These are phyloP conservation scores for Discoglossus pictus DNA, from an alignment of 2,797 vertebrate genomes.

Conservation along the genomic window DNA sequence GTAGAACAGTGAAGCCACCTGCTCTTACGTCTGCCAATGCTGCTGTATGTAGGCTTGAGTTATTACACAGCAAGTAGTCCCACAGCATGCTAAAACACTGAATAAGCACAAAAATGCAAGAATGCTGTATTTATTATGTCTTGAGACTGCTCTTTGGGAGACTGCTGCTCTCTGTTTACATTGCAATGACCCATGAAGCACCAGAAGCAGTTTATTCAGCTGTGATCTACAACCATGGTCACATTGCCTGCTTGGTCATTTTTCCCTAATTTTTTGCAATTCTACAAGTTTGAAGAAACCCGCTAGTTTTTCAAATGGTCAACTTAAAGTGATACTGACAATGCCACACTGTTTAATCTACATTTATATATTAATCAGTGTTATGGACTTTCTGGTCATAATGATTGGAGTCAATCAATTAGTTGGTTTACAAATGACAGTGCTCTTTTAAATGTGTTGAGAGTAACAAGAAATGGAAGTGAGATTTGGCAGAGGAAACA, in stretches of 20 bases:
- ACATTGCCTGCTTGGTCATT: not conserved
- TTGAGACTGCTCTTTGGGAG: slow-evolving; percentile 56
- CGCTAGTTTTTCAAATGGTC: too few relatives aligned
- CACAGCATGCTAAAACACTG: slow-evolving; percentile 52
- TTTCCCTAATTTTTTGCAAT: too few relatives aligned
- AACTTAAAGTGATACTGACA: too few relatives aligned
- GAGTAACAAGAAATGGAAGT: too few relatives aligned
- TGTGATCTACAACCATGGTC: slow-evolving; percentile 60
- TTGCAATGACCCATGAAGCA: slow-evolving; percentile 59
- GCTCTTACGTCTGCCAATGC: slow-evolving; percentile 16
- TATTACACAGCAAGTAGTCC: slow-evolving; percentile 53
- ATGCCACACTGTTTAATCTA: too few relatives aligned
- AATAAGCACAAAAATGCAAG: slow-evolving; percentile 59
- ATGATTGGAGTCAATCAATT: too few relatives aligned
- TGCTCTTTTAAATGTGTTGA: too few relatives aligned
- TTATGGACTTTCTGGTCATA: too few relatives aligned
- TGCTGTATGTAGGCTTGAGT: slow-evolving; percentile 56
- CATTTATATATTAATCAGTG: too few relatives aligned
- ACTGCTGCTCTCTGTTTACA: slow-evolving; percentile 61
- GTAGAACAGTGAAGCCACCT: slow-evolving; percentile 24
- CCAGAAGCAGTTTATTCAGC: slow-evolving; percentile 66
- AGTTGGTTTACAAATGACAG: too few relatives aligned
- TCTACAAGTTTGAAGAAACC: too few relatives aligned
- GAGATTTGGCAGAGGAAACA: too few relatives aligned
- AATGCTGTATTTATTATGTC: slow-evolving; percentile 65